Evolutionary conservation across 2,797 vertebrate genomes (phyloP), one percentile per base, ranked within the genome.

Genomic region (Danio albolineatus): DNA sequence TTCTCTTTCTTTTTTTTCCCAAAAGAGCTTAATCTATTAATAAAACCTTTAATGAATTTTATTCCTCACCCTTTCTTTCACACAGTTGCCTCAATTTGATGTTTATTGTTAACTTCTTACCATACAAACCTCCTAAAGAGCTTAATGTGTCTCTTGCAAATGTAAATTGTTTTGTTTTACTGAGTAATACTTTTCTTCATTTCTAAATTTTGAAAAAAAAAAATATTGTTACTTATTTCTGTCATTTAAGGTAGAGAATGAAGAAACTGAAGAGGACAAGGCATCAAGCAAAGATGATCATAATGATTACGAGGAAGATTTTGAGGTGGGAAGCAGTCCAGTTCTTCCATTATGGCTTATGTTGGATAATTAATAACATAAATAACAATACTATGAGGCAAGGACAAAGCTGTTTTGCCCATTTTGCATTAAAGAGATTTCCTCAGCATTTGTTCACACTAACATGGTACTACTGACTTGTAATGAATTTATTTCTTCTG

Each of bases 271-370:
- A 49, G 19, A 83, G 16, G 64, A 69, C 0, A 79, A 73, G n/a
- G 41, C 48, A 9, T 48, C 16, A 46, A 69, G 83, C 79, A 85
- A 83, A 78, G 89, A 92, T 17, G 65, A 65, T 13, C 89, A 84
- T 56, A 19, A 85, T 82, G 88, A 88, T 83, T 96, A 97, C 87
- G 96, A 98, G 86, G 96, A 97, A 69, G 96, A 98, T 89, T 99
- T 99, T 95, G 97, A 98, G 92, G 97, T 98, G 90, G 82, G 88
- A 90, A 54, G 17, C 16, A 66, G 53, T n/a, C 13, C 36, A 14
- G 12, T 28, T 9, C n/a, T 41, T 6, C 21, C 21, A n/a, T 54
- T 41, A 73, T 62, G 9, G 44, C 21, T 67, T 19, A 28, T 59
- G 2, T 67, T 28, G 1, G 9, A 71, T 10, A 16, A 17, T 46